Evolutionary conservation across 2,888 invertebrate genomes (phyloP), one percentile per base, ranked within the genome.

Genomic region (Lasius fuliginosus): DNA sequence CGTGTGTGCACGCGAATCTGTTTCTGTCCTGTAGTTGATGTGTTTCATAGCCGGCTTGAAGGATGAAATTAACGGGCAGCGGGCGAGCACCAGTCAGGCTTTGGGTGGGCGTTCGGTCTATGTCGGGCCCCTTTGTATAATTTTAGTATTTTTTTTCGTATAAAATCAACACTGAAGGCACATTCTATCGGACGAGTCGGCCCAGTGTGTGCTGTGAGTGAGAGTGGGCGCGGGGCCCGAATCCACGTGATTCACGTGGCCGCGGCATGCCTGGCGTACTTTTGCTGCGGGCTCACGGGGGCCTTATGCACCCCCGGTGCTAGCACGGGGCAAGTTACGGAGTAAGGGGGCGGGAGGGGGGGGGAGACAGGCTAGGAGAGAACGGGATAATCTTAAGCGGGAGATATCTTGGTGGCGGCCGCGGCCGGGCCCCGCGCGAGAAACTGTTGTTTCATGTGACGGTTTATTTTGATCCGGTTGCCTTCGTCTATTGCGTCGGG

Each of bases 161-260:
- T 97, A 98, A 98, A 98, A 97, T 96, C 97, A 97, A 97, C 96
- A 97, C 96, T 97, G 98, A 98, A 98, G 98, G 98, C 98, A 98
- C 98, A 98, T 98, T 97, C 97, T 97, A 97, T 97, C 98, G 98
- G 98, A 98, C 98, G 98, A 97, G 97, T 96, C 97, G 98, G 98
- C 98, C 98, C 98, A 97, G 97, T 97, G 97, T 96, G 95, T 96
- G 96, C 96, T 96, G 96, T 96, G 96, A 96, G 96, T 96, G 96
- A 95, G 95, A 96, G 95, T 95, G 95, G 95, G 95, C 95, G 95
- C 95, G 95, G 95, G 95, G 93, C 91, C 93, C 94, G 93, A 87
- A 90, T 90, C 86, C 85, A 91, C 91, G 88, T 88, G 88, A 85
- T 82, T 74, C 84, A 83, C 90, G 90, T 91, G 88, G 91, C 93